Evolutionary conservation across 1,140 invertebrate genomes (phyloP).

Genomic region (Anthonomus grandis): DNA sequence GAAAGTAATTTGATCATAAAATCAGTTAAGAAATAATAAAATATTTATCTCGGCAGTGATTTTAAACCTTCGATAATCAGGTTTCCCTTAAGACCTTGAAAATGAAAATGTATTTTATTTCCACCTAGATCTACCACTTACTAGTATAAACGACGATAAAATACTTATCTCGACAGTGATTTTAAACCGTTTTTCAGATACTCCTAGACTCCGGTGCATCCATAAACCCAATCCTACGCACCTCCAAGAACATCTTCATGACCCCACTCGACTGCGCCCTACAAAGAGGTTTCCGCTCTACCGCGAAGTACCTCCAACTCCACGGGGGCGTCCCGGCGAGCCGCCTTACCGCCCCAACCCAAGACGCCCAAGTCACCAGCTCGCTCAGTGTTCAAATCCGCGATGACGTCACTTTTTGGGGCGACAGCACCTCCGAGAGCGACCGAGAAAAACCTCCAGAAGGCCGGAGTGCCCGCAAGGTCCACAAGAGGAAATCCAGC

Average conservation of each 20-base stretch:
- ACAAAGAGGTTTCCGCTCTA: constrained; percentile 77
- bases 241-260: constrained; percentile 75
- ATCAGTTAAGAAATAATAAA: too few species aligned
- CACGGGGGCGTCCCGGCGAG: constrained; percentile 80
- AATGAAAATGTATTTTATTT: too few species aligned
- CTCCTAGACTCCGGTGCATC: constrained; percentile 76
- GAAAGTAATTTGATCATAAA: too few species aligned
- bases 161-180: background rate
- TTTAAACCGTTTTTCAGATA: constrained; percentile 51
- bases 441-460: constrained; percentile 33
- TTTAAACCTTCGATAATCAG: too few species aligned
- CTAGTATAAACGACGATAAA: too few species aligned
- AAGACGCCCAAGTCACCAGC: constrained; percentile 16
- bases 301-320: constrained; percentile 89
- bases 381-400: constrained; percentile 38
- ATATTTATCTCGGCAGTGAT: too few species aligned
- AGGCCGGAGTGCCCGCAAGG: constrained; percentile 24
- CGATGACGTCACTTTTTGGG: constrained; percentile 41
- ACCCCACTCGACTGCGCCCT: constrained; percentile 90
- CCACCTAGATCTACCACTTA: too few species aligned
- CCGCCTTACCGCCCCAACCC: constrained; percentile 52
- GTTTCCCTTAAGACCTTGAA: too few species aligned
- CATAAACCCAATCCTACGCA: constrained; percentile 79
- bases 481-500: constrained; percentile 30
- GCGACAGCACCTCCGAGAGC: constrained; percentile 38